Percentiles rank a stretch among this genome's conserved stretches.
Evolutionary conservation across 1,140 invertebrate species (phyloP).

Genomic region (Aphis craccivora): DNA sequence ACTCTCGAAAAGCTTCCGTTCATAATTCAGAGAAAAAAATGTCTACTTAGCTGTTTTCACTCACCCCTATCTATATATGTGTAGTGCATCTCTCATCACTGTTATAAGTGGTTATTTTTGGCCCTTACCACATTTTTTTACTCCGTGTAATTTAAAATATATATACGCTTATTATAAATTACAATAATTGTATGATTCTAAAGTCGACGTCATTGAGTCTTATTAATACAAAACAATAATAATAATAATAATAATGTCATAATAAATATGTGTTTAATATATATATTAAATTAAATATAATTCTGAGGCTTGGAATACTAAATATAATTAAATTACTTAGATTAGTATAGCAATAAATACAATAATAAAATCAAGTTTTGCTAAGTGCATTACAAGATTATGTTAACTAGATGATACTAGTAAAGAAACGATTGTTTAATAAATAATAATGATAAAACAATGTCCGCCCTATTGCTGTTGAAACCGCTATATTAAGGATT

Average conservation of each 20-base stretch:
- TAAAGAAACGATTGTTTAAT: neutral
- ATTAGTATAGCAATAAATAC: too few species aligned
- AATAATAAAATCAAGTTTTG: neutral
- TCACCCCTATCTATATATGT: neutral
- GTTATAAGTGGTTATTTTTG: constrained; percentile 46
- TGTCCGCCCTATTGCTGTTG: neutral
- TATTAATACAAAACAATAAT: neutral
- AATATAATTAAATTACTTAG: neutral
- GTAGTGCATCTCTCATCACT: constrained; percentile 25
- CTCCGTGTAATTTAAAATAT: neutral
- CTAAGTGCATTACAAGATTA: neutral
- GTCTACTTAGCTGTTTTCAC: constrained; percentile 53
- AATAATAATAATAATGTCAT: neutral
- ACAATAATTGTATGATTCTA: constrained; percentile 18
- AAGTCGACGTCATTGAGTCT: neutral
- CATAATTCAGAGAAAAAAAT: constrained; percentile 40
- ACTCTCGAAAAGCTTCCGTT: constrained; percentile 40
- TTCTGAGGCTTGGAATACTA: neutral
- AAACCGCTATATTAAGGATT: neutral
- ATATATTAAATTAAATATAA: neutral
- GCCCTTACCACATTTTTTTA: neutral
- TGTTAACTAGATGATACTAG: neutral
- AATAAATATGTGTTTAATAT: neutral
- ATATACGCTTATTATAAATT: neutral
- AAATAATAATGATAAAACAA: neutral